A percentile compares a stretch with the other conserved stretches of the same genome.
These are phyloP conservation scores for Orbicella faveolata DNA, from an alignment of 64 coral and sea anemone genomes.

Conservation along the genomic window DNA sequence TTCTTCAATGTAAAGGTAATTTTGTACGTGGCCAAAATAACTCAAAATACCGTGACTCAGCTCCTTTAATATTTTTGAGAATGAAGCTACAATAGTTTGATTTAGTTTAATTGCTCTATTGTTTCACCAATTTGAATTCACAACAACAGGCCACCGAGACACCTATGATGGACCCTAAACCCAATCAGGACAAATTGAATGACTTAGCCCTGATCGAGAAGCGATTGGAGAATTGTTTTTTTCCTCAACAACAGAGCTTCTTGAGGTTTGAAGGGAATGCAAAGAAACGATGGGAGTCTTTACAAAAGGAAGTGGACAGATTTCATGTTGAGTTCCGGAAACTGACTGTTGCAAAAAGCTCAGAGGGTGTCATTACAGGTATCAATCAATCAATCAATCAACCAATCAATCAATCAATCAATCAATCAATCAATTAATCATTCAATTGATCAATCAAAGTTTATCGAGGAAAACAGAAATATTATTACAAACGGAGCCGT, in stretches of 20 bases:
- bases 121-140: too few relatives aligned
- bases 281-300: not conserved
- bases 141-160: not conserved
- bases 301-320: not conserved
- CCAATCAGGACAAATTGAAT: not conserved
- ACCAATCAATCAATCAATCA: too few relatives aligned
- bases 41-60: too few relatives aligned
- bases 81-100: too few relatives aligned
- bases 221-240: not conserved
- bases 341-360: not conserved
- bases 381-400: not conserved
- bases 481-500: too few relatives aligned
- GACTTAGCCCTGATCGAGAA: not conserved
- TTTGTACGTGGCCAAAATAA: too few relatives aligned
- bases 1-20: too few relatives aligned
- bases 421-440: too few relatives aligned
- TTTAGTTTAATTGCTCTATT: too few relatives aligned
- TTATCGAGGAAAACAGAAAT: too few relatives aligned
- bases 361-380: conserved; percentile 1
- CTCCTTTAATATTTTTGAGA: too few relatives aligned
- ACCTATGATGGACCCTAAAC: not conserved
- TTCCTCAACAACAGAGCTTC: not conserved
- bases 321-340: not conserved
- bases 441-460: too few relatives aligned
- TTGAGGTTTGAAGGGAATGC: not conserved